Percentiles rank a stretch among this genome's conserved stretches.
phyloP scores from a whole-genome alignment of 2,797 vertebrate genomes.

The Eptatretus atami region DNA sequence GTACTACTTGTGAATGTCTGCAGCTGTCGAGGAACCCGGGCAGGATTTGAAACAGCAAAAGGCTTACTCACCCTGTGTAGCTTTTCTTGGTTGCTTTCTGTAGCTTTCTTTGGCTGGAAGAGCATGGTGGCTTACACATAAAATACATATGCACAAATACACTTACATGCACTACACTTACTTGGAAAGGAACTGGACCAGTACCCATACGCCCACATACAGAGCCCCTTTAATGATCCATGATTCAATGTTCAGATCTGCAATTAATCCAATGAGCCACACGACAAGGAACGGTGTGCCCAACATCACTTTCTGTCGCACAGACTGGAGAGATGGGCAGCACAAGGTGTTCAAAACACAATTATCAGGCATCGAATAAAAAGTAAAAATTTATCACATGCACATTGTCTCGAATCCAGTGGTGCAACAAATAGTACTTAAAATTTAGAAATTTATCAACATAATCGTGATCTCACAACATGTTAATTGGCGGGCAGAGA shows the following conservation, averaged over 20 bases:
- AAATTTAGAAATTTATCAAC: no score
- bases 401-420: neutral
- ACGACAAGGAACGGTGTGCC: constrained; percentile 93
- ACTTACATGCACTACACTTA: constrained; percentile 17
- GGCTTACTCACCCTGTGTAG: no score
- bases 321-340: constrained; percentile 27
- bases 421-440: neutral
- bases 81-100: no score
- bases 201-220: constrained; percentile 68
- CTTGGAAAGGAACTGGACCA: constrained; percentile 93
- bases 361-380: neutral
- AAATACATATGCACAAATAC: constrained; percentile 7
- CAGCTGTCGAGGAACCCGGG: no score
- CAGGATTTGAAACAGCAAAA: no score
- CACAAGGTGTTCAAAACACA: neutral
- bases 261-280: constrained; percentile 92
- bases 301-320: constrained; percentile 94
- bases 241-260: constrained; percentile 78
- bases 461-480: no score
- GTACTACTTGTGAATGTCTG: no score
- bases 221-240: constrained; percentile 86
- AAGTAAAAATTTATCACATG: neutral
- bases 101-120: no score
- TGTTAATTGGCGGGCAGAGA: no score
- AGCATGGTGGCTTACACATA: no score